These are phyloP conservation scores for Numida meleagris DNA, from an alignment of 2,113 vertebrate species.

Conservation along the genomic window DNA sequence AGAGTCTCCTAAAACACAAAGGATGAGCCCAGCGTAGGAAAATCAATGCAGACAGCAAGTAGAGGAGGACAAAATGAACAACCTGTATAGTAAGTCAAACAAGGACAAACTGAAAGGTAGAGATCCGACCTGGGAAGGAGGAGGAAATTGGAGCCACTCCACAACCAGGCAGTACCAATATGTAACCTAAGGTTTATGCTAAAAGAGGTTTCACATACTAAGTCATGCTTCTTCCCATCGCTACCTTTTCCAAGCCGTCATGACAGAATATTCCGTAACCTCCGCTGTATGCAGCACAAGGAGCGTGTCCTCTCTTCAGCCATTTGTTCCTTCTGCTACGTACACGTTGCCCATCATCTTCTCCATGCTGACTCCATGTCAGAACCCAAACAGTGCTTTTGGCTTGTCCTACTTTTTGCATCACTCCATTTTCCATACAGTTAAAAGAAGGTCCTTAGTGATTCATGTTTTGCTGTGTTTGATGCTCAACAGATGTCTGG, in stretches of 20 bases:
- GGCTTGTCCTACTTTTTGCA: neutral
- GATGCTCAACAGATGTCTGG: constrained; percentile 21
- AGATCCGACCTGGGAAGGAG: neutral
- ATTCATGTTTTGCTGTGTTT: constrained; percentile 15
- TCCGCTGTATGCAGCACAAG: neutral
- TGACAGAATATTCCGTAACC: neutral
- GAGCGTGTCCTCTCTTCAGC: neutral
- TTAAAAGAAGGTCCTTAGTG: neutral
- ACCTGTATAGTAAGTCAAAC: neutral
- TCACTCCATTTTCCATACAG: neutral
- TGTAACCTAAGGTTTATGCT: neutral
- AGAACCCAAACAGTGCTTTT: neutral
- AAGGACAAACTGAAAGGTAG: neutral
- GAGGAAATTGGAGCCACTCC: neutral
- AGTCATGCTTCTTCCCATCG: neutral
- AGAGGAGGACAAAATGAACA: neutral
- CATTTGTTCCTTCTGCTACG: neutral
- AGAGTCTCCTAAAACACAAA: neutral
- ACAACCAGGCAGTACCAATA: neutral
- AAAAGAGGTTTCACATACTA: neutral
- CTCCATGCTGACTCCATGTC: neutral
- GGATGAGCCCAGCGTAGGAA: neutral
- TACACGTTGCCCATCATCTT: neutral
- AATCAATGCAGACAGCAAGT: neutral
- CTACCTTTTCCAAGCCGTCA: neutral